Evolutionary conservation across 2,113 vertebrate species (phyloP), one percentile per base, ranked within the genome.

Genomic region (Mobula hypostoma): DNA sequence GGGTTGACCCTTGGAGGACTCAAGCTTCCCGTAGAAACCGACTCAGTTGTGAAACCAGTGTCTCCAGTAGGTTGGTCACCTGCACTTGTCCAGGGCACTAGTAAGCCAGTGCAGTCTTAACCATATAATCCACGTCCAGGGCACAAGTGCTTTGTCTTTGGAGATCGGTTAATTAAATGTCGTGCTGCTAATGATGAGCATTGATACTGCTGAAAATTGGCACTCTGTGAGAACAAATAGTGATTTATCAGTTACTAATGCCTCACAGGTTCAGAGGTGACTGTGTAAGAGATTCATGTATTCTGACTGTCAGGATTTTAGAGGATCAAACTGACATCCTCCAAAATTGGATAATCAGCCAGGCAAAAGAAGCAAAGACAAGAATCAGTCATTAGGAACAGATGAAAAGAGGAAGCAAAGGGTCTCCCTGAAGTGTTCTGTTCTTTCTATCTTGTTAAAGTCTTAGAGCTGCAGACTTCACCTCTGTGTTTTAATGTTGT

Each of bases 81-180:
- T 19, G 5, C n/a, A 66, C 5, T 66, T 66, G 14, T n/a, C 83
- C 9, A 61, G 58, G 27, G 27, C 9, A 61, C 11, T 0, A n/a
- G 80, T 8, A 19, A n/a, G 80, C 19, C 40, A 77, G 24, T 0
- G 8, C 15, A 36, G 2, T 15, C 48, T 58, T 58, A 61, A 9
- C 48, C 58, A 29, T 27, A 29, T 27, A 2, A 24, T 24, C 82
- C 48, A 83, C 48, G 11, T 58, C 82, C 48, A 58, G 82, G 82
- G 40, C 27, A 58, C 82, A 58, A 24, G 48, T 82, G 2, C 14
- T 32, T 63, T 63, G 1, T 58, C 9, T 61, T 14, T 15, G 12
- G n/a, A 66, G 63, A 27, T 90, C 85, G 17, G 85, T n/a, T 90
- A 19, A 90, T 90, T 90, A 90, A 90, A 66, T 32, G 14, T 66